phyloP scores from a whole-genome alignment of 2,113 vertebrate genomes.

The Leptobrachium leishanense region DNA sequence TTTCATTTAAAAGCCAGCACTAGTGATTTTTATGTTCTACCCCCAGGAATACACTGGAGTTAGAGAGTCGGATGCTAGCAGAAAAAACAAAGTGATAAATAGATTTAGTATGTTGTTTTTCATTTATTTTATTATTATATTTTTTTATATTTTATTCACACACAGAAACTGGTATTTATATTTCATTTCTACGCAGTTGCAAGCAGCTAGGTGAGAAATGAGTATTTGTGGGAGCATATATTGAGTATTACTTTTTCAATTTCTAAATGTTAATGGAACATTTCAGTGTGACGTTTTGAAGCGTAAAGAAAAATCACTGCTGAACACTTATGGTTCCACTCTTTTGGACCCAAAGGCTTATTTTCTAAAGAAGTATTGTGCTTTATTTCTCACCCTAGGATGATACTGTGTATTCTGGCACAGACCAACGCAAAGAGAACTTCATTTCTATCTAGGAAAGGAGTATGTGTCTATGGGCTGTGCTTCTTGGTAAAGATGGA shows the following conservation, averaged over 20 bases:
- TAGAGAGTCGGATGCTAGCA: neutral
- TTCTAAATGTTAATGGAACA: neutral
- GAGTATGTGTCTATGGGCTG: too few species aligned
- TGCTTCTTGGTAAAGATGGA: too few species aligned
- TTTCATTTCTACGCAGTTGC: neutral
- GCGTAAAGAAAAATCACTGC: neutral
- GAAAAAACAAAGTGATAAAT: constrained; percentile 9
- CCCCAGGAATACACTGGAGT: constrained; percentile 15
- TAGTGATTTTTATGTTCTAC: constrained; percentile 9
- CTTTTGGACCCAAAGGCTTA: too few species aligned
- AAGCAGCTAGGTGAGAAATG: neutral
- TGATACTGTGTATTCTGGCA: too few species aligned
- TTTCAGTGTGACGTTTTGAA: neutral
- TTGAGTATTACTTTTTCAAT: neutral
- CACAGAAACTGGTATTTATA: neutral
- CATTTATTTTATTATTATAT: constrained; percentile 8
- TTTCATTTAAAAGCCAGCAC: constrained; percentile 16
- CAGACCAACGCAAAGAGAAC: too few species aligned
- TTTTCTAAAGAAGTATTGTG: too few species aligned
- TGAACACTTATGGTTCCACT: too few species aligned
- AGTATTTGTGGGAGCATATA: neutral
- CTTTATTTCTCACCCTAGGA: too few species aligned
- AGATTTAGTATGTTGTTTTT: constrained; percentile 14
- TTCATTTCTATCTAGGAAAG: too few species aligned
- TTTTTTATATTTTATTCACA: neutral